Evolutionary conservation across 2,888 invertebrate genomes (phyloP), one percentile per base, ranked within the genome.

Genomic region (Ypsolopha scabrella): DNA sequence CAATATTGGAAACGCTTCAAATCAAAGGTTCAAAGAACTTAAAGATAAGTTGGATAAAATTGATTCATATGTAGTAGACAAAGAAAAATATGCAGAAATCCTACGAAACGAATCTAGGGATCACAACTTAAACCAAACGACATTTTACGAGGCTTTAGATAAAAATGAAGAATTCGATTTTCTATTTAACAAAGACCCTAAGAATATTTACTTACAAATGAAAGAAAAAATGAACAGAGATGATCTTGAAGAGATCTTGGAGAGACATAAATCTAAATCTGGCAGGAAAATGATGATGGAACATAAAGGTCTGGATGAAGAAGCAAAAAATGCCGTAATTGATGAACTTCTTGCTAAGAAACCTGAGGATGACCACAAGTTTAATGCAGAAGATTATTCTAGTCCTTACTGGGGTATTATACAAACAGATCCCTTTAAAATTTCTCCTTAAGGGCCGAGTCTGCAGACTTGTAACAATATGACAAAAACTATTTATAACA

Each of bases 201-300:
- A 74, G 52, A 79, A 62, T 56, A 57, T 85, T 43, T 83, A 78
- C 57, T 54, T 81, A 3, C 74, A 74, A 54, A 55, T 85, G 6
- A 85, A 85, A 58, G 70, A 79, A 50, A 80, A 69, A 51, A 71
- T 85, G 68, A 85, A 74, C 41, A 68, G 83, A 58, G 80, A 83
- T 58, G 83, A 85, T 51, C 62, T 83, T 41, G 10, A 43, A 7
- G 43, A 10, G 6, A 43, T 43, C 10, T 13, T 43, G 13, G 13
- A 10, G 10, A 34, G 33, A 41, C 33, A 34, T 34, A 57, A 52
- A 7, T 59, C 65, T 24, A 66, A 63, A 24, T 68, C 73, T 7
- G 78, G 75, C 2, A 68, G 80, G 53, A 70, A 71, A 53, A 64
- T 65, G 55, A 68, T 77, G 66, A 57, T 54, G 2, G 56, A 61